Evolutionary conservation across 2,797 vertebrate species (phyloP).

Genomic region (Spinibarbus caldwelli): DNA sequence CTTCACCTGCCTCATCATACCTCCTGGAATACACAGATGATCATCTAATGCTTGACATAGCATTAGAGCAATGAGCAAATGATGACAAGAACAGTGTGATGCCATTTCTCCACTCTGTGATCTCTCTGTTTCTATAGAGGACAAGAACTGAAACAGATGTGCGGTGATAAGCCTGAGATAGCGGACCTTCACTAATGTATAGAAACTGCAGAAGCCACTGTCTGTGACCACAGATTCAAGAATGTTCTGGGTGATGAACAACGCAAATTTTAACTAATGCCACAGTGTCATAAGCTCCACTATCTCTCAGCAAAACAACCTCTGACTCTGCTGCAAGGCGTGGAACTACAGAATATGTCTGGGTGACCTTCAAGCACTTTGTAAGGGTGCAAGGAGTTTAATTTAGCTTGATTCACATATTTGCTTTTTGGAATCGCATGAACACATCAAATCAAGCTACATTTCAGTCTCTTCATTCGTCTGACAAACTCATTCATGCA

Average conservation of each 20-base stretch:
- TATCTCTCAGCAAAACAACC: conserved; percentile 34
- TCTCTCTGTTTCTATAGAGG: conserved; percentile 46
- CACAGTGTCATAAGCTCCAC: conserved; percentile 50
- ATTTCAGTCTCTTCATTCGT: neutral
- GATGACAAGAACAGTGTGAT: conserved; percentile 54
- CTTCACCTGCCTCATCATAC: conserved; percentile 45
- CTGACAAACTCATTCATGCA: neutral
- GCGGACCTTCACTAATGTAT: conserved; percentile 53
- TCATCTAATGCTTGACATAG: conserved; percentile 58
- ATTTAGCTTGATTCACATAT: neutral
- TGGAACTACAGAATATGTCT: neutral
- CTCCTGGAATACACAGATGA: conserved; percentile 51
- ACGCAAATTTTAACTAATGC: conserved; percentile 57
- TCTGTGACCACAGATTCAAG: conserved; percentile 48
- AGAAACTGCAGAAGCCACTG: conserved; percentile 38
- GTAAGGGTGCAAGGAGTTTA: neutral
- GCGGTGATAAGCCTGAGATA: conserved; percentile 40
- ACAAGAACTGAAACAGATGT: conserved; percentile 49
- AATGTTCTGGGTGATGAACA: conserved; percentile 51
- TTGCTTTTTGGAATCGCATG: neutral
- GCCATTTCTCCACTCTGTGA: conserved; percentile 55
- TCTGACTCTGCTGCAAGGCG: conserved; percentile 34
- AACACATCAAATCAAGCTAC: neutral
- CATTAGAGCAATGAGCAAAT: too few species aligned
- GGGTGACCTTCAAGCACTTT: conserved; percentile 10